Evolutionary conservation across 2,888 invertebrate species (phyloP), one percentile per base, ranked within the genome.

Genomic region (Lasioglossum figueresi): DNA sequence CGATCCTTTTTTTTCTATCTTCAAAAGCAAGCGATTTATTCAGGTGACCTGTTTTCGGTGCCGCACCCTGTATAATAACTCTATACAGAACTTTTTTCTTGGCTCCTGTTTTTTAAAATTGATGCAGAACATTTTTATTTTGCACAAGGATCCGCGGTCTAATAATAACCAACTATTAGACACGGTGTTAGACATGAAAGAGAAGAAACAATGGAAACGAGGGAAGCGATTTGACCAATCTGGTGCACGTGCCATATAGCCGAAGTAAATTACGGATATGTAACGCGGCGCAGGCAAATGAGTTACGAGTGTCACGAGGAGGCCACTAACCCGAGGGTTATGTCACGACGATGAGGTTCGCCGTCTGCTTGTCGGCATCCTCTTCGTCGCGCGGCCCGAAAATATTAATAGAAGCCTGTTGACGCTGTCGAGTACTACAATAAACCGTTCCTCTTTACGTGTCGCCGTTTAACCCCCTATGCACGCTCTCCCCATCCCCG

Each of bases 261-360:
- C 31, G 76, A 78, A 72, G 81, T 75, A 85, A 84, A 82, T 76
- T 66, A 78, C 77, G 68, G 75, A 52, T 71, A 79, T 79, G 77
- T 71, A 73, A 79, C 70, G 80, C 79, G 83, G 81, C 80, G 84
- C 66, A 72, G 75, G 85, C 82, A 76, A 85, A 86, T 85, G 85
- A 90, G 77, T 90, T 88, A 89, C 85, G 87, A 76, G 88, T 89
- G 90, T 88, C 87, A 88, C 88, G 90, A 89, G 87, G 92, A 93
- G 93, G 93, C 91, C 93, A 93, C 89, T 93, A 92, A 93, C 93
- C 93, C 92, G 87, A 82, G 91, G 66, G 91, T 93, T 93, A 93
- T 93, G 92, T 93, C 93, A 93, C 91, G 86, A 79, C 88, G 89
- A 87, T 88, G 83, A 91, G 89, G 78, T 83, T 80, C 86, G 88